Percentiles rank a stretch among this genome's conserved stretches.
Evolutionary conservation across 2,888 invertebrate species (phyloP).

Genomic region (Artemia sinica): DNA sequence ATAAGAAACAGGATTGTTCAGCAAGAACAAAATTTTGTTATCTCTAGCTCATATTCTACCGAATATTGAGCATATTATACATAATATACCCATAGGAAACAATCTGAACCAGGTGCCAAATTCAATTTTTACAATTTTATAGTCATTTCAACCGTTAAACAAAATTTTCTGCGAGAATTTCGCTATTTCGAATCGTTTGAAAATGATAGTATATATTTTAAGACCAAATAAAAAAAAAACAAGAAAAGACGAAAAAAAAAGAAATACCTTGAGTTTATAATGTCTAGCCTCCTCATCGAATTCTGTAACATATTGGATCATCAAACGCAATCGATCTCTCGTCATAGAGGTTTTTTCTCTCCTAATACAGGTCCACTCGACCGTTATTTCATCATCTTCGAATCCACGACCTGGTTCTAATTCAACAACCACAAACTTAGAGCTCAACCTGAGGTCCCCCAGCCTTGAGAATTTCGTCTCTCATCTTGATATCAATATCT

Average conservation of each 20-base stretch:
- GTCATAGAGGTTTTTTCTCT: conserved; percentile 59
- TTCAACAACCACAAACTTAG: conserved; percentile 59
- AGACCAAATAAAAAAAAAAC: too few species aligned
- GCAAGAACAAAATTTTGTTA: too few species aligned
- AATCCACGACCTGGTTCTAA: conserved; percentile 34
- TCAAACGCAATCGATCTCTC: conserved; percentile 61
- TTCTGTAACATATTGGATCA: conserved; percentile 61
- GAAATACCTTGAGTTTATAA: conserved; percentile 46
- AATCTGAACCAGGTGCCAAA: too few species aligned
- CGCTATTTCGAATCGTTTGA: too few species aligned
- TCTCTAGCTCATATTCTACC: too few species aligned
- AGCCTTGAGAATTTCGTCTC: neutral
- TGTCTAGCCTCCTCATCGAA: conserved; percentile 41
- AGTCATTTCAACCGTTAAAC: too few species aligned
- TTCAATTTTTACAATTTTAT: too few species aligned
- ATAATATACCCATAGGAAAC: too few species aligned
- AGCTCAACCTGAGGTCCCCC: conserved; percentile 34
- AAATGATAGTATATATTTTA: too few species aligned
- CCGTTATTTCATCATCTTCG: conserved; percentile 39
- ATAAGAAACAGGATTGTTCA: too few species aligned
- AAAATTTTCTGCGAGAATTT: too few species aligned
- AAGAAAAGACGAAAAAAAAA: neutral
- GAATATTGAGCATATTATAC: too few species aligned
- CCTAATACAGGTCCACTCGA: conserved; percentile 50
- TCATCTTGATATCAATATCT: neutral